Evolutionary conservation across 2,888 invertebrate genomes (phyloP).

Genomic region (Eurytoma californica): DNA sequence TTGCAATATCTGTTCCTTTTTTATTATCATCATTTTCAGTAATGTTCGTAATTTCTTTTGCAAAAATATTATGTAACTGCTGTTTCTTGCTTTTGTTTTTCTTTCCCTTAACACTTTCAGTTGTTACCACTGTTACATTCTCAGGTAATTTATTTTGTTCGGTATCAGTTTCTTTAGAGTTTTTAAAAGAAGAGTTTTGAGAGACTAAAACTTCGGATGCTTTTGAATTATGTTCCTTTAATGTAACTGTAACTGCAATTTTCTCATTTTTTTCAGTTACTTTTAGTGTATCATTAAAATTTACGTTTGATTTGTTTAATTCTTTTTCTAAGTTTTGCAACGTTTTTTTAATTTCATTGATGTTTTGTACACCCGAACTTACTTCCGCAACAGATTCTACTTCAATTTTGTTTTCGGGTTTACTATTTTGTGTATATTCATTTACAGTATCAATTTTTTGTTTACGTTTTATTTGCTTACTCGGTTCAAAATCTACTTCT

Average conservation of each 20-base stretch:
- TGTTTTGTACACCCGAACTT: too few relatives aligned
- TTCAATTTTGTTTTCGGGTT: background rate
- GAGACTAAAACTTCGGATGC: background rate
- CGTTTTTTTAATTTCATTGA: background rate
- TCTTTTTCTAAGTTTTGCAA: background rate
- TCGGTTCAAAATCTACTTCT: slow-evolving; percentile 35
- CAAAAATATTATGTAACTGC: too few relatives aligned
- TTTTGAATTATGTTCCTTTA: background rate
- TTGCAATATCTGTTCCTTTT: too few relatives aligned
- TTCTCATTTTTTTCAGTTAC: background rate
- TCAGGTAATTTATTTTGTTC: background rate
- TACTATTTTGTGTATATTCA: background rate
- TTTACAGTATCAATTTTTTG: background rate
- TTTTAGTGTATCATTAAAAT: background rate
- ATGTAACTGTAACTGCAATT: background rate
- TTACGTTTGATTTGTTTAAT: background rate
- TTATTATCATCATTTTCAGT: background rate
- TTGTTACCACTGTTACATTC: too few relatives aligned
- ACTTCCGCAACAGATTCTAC: too few relatives aligned
- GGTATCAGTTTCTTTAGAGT: background rate
- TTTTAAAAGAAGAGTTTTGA: background rate
- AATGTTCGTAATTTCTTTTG: background rate
- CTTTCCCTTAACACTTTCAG: background rate
- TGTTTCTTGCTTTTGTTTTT: background rate
- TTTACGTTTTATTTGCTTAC: slow-evolving; percentile 13